phyloP scores from a whole-genome alignment of 2,797 vertebrate genomes.

The Danionella dracula region DNA sequence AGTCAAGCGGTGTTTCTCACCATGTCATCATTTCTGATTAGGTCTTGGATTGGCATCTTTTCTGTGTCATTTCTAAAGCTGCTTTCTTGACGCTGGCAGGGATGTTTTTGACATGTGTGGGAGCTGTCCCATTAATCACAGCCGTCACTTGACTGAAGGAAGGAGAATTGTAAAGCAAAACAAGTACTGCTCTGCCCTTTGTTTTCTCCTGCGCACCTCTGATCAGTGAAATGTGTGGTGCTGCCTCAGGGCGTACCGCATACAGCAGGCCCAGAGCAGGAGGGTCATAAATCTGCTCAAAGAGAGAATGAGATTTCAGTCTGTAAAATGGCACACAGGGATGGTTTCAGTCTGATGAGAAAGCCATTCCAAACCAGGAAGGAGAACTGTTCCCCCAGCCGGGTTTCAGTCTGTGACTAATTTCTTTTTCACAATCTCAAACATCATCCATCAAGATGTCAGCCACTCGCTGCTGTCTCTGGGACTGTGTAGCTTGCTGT shows the following conservation, averaged over 20 bases:
- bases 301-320: conserved; percentile 66
- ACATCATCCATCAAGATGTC: conserved; percentile 57
- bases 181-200: conserved; percentile 26
- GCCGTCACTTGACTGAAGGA: background rate
- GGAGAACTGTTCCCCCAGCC: conserved; percentile 39
- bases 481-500: conserved; percentile 37
- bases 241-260: conserved; percentile 24
- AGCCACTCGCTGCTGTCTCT: conserved; percentile 48
- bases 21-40: no score
- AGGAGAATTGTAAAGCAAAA: conserved; percentile 13
- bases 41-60: no score
- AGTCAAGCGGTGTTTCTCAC: no score
- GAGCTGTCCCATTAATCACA: conserved; percentile 27
- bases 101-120: conserved; percentile 10
- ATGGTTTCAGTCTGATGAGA: conserved; percentile 49
- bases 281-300: conserved; percentile 55
- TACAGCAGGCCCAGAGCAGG: conserved; percentile 47
- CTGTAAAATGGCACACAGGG: conserved; percentile 46
- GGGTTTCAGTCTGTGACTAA: conserved; percentile 63
- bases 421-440: conserved; percentile 69
- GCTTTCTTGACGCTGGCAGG: background rate
- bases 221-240: conserved; percentile 28
- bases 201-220: conserved; percentile 32
- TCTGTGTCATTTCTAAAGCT: background rate
- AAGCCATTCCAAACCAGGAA: conserved; percentile 34